A percentile compares a stretch with the other conserved stretches of the same genome.
Conservation (phyloP, 2,113 vertebrate species). For the Chauna torquata region DNA sequence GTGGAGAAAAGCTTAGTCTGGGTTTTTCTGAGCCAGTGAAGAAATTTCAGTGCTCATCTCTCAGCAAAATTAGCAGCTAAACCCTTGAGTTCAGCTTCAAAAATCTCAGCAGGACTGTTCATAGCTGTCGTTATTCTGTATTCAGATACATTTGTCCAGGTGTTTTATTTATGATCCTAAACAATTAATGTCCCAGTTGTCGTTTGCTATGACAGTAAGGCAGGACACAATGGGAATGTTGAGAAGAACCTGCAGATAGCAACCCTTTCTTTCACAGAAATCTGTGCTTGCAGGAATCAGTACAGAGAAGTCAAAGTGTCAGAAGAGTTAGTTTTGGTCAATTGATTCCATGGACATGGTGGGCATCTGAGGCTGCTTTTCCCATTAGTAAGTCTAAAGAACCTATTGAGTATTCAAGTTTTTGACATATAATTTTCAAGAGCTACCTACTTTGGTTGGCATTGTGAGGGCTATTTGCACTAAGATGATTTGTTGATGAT, state of each 20-base stretch:
- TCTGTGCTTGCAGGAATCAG: not conserved
- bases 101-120: not conserved
- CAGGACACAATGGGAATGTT: not conserved
- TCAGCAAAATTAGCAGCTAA: not conserved
- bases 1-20: not conserved
- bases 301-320: not conserved
- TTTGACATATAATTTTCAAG: not conserved
- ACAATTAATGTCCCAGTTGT: not conserved
- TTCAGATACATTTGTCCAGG: not conserved
- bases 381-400: not conserved
- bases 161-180: not conserved
- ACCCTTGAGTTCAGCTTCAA: not conserved
- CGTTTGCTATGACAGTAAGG: not conserved
- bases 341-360: not conserved
- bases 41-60: not conserved
- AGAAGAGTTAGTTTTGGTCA: not conserved
- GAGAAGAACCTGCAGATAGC: not conserved
- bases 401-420: not conserved
- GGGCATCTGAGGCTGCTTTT: not conserved
- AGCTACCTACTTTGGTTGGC: not conserved
- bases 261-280: not conserved
- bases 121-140: not conserved
- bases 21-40: not conserved
- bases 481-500: not conserved
- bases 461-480: not conserved